Evolutionary conservation across 2,113 vertebrate genomes (phyloP).

Genomic region (Cololabis saira): DNA sequence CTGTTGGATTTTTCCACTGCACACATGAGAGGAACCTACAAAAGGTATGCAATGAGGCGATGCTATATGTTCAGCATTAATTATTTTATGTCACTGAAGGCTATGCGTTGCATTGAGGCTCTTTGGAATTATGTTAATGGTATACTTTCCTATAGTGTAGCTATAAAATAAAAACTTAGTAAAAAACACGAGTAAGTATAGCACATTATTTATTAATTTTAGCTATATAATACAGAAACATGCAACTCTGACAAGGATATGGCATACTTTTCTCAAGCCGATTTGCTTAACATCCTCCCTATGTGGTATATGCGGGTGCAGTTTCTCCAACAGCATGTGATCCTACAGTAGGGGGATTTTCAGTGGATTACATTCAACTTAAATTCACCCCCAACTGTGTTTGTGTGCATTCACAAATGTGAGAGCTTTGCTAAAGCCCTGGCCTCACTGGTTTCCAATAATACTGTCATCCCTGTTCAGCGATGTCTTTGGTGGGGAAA

Average conservation of each 20-base stretch:
- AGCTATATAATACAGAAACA: constrained; percentile 1
- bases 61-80: constrained; percentile 46
- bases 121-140: constrained; percentile 1
- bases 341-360: constrained; percentile 40
- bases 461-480: constrained; percentile 46
- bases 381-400: constrained; percentile 34
- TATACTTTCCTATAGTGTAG: constrained; percentile 1
- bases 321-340: constrained; percentile 33
- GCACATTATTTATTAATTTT: constrained; percentile 17
- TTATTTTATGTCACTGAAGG: constrained; percentile 53
- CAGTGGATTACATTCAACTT: constrained; percentile 45
- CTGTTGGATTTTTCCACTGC: constrained; percentile 26
- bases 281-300: constrained; percentile 44
- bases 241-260: constrained; percentile 12
- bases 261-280: constrained; percentile 9
- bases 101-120: constrained; percentile 20
- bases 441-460: constrained; percentile 25
- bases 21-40: constrained; percentile 35
- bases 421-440: constrained; percentile 26
- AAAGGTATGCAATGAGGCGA: constrained; percentile 46
- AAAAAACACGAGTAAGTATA: not conserved
- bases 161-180: not conserved
- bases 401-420: constrained; percentile 34
- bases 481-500: constrained; percentile 19
- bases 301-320: constrained; percentile 28